phyloP scores from a whole-genome alignment of 2,888 invertebrate genomes.

The Andrena marginata region DNA sequence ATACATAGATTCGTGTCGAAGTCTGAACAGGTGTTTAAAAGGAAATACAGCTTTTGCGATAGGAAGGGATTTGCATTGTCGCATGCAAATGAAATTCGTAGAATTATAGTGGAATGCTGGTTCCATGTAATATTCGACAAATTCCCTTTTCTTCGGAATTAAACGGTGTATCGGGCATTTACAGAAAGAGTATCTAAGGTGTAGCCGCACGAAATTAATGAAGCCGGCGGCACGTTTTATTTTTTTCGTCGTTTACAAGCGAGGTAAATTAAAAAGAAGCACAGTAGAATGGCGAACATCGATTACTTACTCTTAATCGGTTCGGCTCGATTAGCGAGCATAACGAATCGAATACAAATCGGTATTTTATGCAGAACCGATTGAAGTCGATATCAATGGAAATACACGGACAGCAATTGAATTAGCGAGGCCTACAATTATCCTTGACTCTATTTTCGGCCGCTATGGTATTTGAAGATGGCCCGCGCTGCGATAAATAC shows the following conservation, averaged over 20 bases:
- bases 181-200: not conserved
- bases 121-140: not conserved
- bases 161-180: not conserved
- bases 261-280: constrained; percentile 1
- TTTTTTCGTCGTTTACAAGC: not conserved
- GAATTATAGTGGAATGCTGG: not conserved
- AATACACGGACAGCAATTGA: constrained; percentile 25
- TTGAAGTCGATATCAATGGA: constrained; percentile 29
- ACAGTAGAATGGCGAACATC: constrained; percentile 26
- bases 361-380: constrained; percentile 32
- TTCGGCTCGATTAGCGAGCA: constrained; percentile 25
- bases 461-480: not conserved
- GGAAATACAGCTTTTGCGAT: not conserved
- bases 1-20: not conserved
- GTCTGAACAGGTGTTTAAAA: not conserved
- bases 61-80: not conserved
- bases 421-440: constrained; percentile 18
- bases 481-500: not conserved
- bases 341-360: constrained; percentile 46
- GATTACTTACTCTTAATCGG: constrained; percentile 33
- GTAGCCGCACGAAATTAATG: constrained; percentile 11
- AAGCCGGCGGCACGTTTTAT: constrained; percentile 1
- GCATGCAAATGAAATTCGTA: not conserved
- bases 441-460: constrained; percentile 2
- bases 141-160: constrained; percentile 2